A percentile compares a stretch with the other conserved stretches of the same genome.
Evolutionary conservation across 2,113 vertebrate species (phyloP).

Genomic region (Eleginops maclovinus): DNA sequence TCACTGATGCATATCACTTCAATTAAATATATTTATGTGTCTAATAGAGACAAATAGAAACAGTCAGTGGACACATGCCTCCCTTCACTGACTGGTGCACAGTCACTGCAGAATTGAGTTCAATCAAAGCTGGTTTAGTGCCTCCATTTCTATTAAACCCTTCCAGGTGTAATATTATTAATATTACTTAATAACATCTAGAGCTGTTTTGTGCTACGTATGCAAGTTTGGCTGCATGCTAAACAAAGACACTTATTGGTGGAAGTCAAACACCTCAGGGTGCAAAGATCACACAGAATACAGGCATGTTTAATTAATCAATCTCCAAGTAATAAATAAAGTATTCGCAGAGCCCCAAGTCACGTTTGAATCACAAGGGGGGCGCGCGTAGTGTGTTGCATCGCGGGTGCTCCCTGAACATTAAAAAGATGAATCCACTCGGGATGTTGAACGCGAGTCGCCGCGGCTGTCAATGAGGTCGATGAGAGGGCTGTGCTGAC

Average conservation of each 20-base stretch:
- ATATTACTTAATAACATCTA: conserved; percentile 41
- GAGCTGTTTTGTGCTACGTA: not conserved
- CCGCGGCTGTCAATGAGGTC: not conserved
- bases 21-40: conserved; percentile 27
- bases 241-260: conserved; percentile 44
- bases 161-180: conserved; percentile 58
- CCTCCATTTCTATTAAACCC: conserved; percentile 21
- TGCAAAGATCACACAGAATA: conserved; percentile 59
- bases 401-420: conserved; percentile 22
- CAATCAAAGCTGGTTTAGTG: conserved; percentile 29
- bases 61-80: not conserved
- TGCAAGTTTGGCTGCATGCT: conserved; percentile 18
- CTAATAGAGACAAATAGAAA: conserved; percentile 28
- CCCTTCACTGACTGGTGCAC: not conserved
- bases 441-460: not conserved
- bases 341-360: conserved; percentile 45
- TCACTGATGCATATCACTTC: conserved; percentile 33
- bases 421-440: conserved; percentile 26
- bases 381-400: not conserved
- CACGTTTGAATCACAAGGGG: conserved; percentile 23
- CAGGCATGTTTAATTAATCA: conserved; percentile 64
- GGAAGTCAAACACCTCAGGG: conserved; percentile 43
- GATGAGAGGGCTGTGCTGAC: not conserved
- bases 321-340: conserved; percentile 57
- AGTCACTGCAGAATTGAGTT: conserved; percentile 21